A percentile compares a stretch with the other conserved stretches of the same genome.
Conservation (phyloP, 2,113 vertebrate species). For the Craseonycteris thonglongyai region DNA sequence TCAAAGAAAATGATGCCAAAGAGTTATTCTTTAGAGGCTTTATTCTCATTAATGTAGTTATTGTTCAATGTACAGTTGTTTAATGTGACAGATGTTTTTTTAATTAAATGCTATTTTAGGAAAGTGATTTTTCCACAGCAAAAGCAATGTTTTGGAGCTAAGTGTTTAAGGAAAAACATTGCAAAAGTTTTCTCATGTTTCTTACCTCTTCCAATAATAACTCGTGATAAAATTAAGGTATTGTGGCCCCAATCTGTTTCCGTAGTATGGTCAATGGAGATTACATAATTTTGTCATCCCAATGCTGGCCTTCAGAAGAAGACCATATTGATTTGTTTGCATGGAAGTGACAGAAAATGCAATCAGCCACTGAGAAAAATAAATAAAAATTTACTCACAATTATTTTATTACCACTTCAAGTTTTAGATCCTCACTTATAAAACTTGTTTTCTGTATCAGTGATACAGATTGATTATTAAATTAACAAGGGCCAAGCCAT, state of each 20-base stretch:
- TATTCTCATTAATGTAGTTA: not conserved
- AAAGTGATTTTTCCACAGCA: not conserved
- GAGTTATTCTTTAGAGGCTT: not conserved
- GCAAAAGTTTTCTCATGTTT: not conserved
- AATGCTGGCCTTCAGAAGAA: not conserved
- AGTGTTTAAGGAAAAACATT: not conserved
- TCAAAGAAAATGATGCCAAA: not conserved
- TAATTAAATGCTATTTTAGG: slow-evolving; percentile 15
- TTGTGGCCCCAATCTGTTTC: not conserved
- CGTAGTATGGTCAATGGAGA: not conserved
- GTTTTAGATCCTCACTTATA: slow-evolving; percentile 12
- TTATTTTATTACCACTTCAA: not conserved
- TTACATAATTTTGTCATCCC: not conserved
- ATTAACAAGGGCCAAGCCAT: slow-evolving; percentile 22
- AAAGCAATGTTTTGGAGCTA: not conserved
- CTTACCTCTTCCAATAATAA: not conserved
- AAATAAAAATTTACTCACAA: not conserved
- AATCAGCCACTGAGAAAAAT: not conserved
- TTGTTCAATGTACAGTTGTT: not conserved
- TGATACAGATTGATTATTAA: slow-evolving; percentile 13
- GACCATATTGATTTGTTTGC: not conserved
- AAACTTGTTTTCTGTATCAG: not conserved
- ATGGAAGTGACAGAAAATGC: not conserved
- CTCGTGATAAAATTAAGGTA: not conserved
- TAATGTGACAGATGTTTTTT: not conserved